Evolutionary conservation across 2,888 invertebrate species (phyloP).

Genomic region (Rosalia funebris): DNA sequence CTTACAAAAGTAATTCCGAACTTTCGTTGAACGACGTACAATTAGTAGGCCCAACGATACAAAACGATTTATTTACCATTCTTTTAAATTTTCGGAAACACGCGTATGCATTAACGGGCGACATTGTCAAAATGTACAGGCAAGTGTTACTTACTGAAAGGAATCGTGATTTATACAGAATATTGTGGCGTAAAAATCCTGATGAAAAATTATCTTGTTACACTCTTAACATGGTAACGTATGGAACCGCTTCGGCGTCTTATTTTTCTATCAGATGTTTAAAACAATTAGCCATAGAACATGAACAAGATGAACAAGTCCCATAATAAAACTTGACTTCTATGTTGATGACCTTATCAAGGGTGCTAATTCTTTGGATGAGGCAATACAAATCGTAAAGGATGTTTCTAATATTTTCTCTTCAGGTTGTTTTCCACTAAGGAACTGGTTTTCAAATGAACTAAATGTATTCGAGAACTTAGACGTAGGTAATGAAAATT

Average conservation of each 20-base stretch:
- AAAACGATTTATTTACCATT: constrained; percentile 36
- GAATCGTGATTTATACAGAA: constrained; percentile 37
- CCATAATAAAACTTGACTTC: constrained; percentile 5
- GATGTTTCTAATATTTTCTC: constrained; percentile 4
- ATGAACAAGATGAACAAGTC: not conserved
- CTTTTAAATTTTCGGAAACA: constrained; percentile 42
- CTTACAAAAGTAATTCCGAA: not conserved
- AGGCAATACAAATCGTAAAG: not conserved
- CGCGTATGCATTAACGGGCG: constrained; percentile 35
- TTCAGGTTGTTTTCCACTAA: constrained; percentile 5
- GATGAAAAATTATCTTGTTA: constrained; percentile 4
- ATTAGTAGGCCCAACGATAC: not conserved
- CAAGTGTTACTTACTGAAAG: constrained; percentile 41
- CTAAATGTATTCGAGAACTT: not conserved
- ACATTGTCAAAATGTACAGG: constrained; percentile 39
- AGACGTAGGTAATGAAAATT: not conserved
- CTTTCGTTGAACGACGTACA: not conserved
- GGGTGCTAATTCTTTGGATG: constrained; percentile 7
- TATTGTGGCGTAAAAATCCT: constrained; percentile 35
- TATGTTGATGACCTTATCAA: constrained; percentile 13
- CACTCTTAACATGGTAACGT: constrained; percentile 10
- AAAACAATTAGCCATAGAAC: constrained; percentile 10
- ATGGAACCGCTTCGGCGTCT: constrained; percentile 10
- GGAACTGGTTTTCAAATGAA: constrained; percentile 16
- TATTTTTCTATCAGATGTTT: constrained; percentile 2